Evolutionary conservation across 2,888 invertebrate genomes (phyloP).

Genomic region (Ditula angustiorana): DNA sequence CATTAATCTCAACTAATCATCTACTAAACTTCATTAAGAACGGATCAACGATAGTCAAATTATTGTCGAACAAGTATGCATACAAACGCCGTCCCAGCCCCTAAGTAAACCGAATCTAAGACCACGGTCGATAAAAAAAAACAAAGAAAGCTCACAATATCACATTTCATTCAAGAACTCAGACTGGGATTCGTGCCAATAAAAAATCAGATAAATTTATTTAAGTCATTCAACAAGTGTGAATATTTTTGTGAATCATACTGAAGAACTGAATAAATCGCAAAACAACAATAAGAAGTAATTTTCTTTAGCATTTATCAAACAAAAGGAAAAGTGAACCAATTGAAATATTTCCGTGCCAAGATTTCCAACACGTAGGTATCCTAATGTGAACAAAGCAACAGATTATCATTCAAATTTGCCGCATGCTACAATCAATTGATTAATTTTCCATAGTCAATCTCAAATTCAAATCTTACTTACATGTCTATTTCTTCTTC

Average conservation of each 20-base stretch:
- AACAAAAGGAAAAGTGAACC: not conserved
- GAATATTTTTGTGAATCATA: not conserved
- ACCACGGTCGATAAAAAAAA: not conserved
- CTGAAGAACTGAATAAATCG: not conserved
- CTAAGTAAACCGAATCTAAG: no score
- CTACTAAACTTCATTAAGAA: no score
- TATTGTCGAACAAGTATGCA: no score
- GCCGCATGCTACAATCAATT: conserved; percentile 2
- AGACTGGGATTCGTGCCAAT: not conserved
- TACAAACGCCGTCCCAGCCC: no score
- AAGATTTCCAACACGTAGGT: not conserved
- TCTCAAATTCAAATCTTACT: conserved; percentile 35
- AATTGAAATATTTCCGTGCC: not conserved
- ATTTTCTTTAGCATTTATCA: not conserved
- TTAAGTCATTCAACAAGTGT: not conserved
- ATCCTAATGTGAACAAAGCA: not conserved
- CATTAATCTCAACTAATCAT: no score
- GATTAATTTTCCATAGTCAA: not conserved
- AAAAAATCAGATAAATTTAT: not conserved
- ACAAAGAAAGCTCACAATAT: not conserved
- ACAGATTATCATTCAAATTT: not conserved
- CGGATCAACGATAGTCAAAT: no score
- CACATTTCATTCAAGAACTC: not conserved
- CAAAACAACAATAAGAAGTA: not conserved
- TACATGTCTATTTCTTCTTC: conserved; percentile 42